Percentiles rank a stretch among this genome's conserved stretches.
Conservation (phyloP, 2,113 vertebrate genomes). For the Emydura subglobosa region DNA sequence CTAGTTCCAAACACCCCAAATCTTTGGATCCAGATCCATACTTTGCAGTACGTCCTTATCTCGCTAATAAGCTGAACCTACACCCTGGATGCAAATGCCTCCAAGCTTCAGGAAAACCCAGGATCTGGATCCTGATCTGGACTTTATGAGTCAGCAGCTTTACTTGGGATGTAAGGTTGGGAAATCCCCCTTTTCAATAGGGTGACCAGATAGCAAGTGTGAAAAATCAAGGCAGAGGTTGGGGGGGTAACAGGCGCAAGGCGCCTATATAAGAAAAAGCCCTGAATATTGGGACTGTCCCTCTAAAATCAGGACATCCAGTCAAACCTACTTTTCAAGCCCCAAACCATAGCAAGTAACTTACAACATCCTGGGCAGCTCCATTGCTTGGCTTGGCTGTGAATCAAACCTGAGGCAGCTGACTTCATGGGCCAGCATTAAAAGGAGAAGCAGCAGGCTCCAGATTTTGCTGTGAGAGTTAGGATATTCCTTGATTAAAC, state of each 20-base stretch:
- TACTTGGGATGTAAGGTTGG: neutral
- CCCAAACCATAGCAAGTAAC: neutral
- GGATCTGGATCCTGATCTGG: neutral
- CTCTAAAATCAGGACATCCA: too few species aligned
- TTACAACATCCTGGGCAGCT: neutral
- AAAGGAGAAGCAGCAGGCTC: neutral
- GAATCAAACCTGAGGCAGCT: neutral
- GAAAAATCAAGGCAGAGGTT: too few species aligned
- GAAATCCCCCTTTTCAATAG: neutral
- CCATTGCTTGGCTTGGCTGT: neutral
- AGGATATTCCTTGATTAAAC: neutral
- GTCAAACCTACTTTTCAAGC: neutral
- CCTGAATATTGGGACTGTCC: too few species aligned
- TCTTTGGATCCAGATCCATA: neutral
- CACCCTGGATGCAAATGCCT: neutral
- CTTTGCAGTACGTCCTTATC: neutral
- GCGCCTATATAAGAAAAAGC: too few species aligned
- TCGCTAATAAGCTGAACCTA: neutral
- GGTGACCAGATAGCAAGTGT: too few species aligned
- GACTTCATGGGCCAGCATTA: neutral
- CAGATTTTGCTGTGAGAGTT: neutral
- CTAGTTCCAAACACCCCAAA: too few species aligned
- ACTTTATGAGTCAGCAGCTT: neutral
- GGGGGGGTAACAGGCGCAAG: too few species aligned
- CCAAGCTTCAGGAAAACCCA: too few species aligned